Conservation (phyloP, 2,888 invertebrate genomes). For the Hirtodrosophila cameraria region DNA sequence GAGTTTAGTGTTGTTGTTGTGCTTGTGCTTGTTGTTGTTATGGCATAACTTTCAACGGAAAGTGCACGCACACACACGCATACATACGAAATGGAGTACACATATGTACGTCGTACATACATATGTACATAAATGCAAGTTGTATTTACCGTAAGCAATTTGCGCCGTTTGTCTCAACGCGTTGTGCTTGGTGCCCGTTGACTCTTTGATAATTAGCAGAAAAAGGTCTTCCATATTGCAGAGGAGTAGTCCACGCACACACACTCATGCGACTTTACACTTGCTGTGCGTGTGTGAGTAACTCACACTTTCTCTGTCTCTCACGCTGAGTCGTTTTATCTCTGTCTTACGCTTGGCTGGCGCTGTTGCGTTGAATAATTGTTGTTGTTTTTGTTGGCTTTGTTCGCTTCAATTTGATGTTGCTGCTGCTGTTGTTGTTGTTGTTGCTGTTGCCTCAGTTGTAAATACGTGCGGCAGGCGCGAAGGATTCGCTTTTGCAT, state of each 20-base stretch:
- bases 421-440: conserved; percentile 14
- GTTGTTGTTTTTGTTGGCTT: conserved; percentile 23
- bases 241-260: conserved; percentile 16
- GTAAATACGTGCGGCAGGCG: conserved; percentile 27
- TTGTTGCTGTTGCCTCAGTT: conserved; percentile 26
- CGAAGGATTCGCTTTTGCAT: conserved; percentile 49
- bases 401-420: conserved; percentile 17
- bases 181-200: conserved; percentile 90
- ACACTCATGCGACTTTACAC: conserved; percentile 24
- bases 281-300: conserved; percentile 15
- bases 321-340: neutral
- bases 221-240: conserved; percentile 93
- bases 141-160: conserved; percentile 91
- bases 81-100: neutral
- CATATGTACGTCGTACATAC: neutral
- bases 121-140: conserved; percentile 6
- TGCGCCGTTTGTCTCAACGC: conserved; percentile 92
- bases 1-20: conserved; percentile 2
- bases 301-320: neutral
- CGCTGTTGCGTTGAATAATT: conserved; percentile 21
- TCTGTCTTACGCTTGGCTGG: neutral
- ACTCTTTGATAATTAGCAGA: conserved; percentile 93
- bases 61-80: conserved; percentile 4
- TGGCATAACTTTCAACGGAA: conserved; percentile 19
- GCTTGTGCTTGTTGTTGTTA: conserved; percentile 18